phyloP scores from a whole-genome alignment of 1,140 invertebrate species.

The Steinernema khuongi region DNA sequence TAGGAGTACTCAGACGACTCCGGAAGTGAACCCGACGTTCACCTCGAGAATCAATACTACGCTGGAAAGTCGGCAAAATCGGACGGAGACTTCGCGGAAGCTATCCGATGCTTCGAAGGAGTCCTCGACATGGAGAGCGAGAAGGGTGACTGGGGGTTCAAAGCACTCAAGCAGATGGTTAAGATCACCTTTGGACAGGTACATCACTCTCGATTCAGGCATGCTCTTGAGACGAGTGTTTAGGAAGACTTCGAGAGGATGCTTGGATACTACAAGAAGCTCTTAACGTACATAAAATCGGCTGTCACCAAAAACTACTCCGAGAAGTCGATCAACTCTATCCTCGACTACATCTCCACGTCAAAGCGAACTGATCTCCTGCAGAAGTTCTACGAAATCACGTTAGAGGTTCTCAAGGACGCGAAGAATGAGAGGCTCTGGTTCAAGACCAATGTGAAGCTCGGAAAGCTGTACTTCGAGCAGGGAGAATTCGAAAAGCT shows the following conservation, averaged over 20 bases:
- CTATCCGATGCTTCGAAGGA: slow-evolving; percentile 89
- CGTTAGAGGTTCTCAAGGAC: slow-evolving; percentile 92
- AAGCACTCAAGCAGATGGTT: slow-evolving; percentile 99
- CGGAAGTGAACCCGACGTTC: slow-evolving; percentile 85
- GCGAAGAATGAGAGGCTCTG: slow-evolving; percentile 97
- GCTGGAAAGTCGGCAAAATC: slow-evolving; percentile 97
- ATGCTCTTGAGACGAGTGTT: slow-evolving; percentile 48
- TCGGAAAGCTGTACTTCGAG: slow-evolving; percentile 97
- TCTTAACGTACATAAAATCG: slow-evolving; percentile 92
- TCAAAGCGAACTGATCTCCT: slow-evolving; percentile 84
- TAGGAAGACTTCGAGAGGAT: slow-evolving; percentile 89
- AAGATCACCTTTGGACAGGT: slow-evolving; percentile 99
- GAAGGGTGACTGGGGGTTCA: slow-evolving; percentile 99
- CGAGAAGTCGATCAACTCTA: slow-evolving; percentile 99
- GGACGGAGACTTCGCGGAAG: slow-evolving; percentile 74
- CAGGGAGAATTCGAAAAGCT: slow-evolving; percentile 87
- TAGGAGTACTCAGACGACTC: slow-evolving; percentile 64
- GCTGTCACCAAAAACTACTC: slow-evolving; percentile 95
- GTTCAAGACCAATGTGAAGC: slow-evolving; percentile 99
- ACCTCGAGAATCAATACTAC: slow-evolving; percentile 99
- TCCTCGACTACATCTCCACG: slow-evolving; percentile 97
- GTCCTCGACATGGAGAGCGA: slow-evolving; percentile 79
- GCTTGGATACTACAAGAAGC: slow-evolving; percentile 91
- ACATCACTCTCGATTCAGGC: slow-evolving; percentile 46
- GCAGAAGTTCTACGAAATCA: slow-evolving; percentile 99